Evolutionary conservation across 2,797 vertebrate genomes (phyloP).

Genomic region (Pantherophis vulpinus): DNA sequence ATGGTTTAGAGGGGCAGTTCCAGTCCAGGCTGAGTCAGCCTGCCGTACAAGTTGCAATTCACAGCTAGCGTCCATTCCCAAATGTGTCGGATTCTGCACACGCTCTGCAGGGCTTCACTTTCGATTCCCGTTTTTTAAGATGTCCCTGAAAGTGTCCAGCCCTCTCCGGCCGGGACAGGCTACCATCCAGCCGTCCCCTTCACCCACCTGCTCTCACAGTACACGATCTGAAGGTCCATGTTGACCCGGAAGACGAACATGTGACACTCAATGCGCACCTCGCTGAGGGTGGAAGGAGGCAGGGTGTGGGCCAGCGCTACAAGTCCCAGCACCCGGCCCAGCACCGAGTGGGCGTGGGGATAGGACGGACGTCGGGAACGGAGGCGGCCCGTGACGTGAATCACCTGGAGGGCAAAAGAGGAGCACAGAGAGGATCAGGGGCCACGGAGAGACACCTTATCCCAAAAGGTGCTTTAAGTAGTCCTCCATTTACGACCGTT

Average conservation of each 20-base stretch:
- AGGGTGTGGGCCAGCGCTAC: conserved; percentile 86
- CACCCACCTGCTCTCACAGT: conserved; percentile 88
- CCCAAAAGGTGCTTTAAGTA: not conserved
- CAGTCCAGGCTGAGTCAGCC: not conserved
- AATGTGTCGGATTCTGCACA: not conserved
- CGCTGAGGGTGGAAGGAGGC: conserved; percentile 85
- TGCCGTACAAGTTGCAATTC: not conserved
- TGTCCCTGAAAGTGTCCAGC: not conserved
- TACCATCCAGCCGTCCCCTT: fast-evolving
- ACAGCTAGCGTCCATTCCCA: not conserved
- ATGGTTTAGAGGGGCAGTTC: not conserved
- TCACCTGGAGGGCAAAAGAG: conserved; percentile 73
- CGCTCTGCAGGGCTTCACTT: not conserved
- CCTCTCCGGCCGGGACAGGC: too few relatives aligned
- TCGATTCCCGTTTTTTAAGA: too few relatives aligned
- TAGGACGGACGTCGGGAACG: conserved; percentile 75
- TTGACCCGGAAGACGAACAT: conserved; percentile 90
- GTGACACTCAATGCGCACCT: conserved; percentile 88
- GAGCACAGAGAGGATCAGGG: not conserved
- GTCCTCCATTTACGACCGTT: not conserved
- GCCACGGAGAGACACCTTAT: fast-evolving
- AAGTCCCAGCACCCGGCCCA: conserved; percentile 78
- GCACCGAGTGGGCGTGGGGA: conserved; percentile 64
- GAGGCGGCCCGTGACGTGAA: conserved; percentile 86
- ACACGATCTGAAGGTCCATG: conserved; percentile 89